Base-by-base conservation (phyloP, 2,113 vertebrate genomes). In the Sebastes schlegelii region DNA sequence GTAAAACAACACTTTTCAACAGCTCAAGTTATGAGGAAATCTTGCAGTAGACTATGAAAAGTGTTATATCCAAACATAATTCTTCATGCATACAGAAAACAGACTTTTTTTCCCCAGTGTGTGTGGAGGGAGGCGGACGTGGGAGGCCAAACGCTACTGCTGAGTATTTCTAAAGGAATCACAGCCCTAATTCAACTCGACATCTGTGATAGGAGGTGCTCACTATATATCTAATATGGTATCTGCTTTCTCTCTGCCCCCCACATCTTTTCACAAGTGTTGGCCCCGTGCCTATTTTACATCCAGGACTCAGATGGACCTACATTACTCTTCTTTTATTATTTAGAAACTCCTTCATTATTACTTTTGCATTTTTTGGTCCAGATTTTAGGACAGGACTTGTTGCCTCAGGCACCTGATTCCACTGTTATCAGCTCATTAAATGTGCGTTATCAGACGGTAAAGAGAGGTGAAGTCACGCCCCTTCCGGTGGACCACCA, bases 121-220 rank as follows among this genome's bases (percentile, higher is more conserved):
- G 46, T 72, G 49, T 54, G 62, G 19, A 75, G 60, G 34, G 48
- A 74, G 76, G 79, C 1, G 43, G 67, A 60, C 4, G 8, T 6
- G n/a, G 21, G 61, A 62, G 13, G 72, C 49, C 54, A 67, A 78
- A 61, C 68, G 16, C 34, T 17, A 14, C 66, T 34, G 34, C 34
- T 34, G 34, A 85, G 60, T 14, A 55, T 74, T 68, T 61, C 51
- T 11, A 54, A 54, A 54, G 23, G 34, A 48, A 51, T 55, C 40
- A 5, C 65, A 70, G 61, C 26, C 42, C 8, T 64, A 82, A 88
- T 62, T 69, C 63, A 62, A 51, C 19, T 8, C 0, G 70, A 81
- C 83, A 58, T 63, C 76, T 46, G 9, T 4, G 60, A 74, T 26
- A 57, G 58, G 45, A 52, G 26, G 48, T 16, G 57, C 67, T 77